A percentile compares a stretch with the other conserved stretches of the same genome.
Conservation (phyloP, 2,797 vertebrate genomes). For the Oryzias sinensis region DNA sequence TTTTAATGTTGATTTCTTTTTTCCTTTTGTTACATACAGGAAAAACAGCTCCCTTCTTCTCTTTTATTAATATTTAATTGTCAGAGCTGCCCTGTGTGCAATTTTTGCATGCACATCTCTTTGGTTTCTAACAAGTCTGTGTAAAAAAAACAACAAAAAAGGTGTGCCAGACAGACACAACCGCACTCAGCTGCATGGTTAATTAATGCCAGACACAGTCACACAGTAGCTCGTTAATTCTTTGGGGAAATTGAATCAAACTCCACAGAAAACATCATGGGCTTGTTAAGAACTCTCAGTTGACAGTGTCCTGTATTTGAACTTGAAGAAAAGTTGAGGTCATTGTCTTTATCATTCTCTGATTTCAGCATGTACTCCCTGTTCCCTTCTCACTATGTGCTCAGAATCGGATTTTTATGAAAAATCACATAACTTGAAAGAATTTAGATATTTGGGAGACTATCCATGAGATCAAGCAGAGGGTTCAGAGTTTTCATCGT, state of each 20-base stretch:
- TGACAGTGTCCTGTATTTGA: constrained; percentile 22
- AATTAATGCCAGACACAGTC: neutral
- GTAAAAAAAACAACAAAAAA: neutral
- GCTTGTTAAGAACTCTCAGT: constrained; percentile 3
- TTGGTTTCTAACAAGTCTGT: neutral
- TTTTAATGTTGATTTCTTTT: too few species aligned
- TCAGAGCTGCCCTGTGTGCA: too few species aligned
- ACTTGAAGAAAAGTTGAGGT: constrained; percentile 30
- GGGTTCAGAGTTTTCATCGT: too few species aligned
- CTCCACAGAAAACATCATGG: neutral
- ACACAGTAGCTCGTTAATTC: neutral
- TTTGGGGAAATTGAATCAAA: constrained; percentile 2
- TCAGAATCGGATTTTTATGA: too few species aligned
- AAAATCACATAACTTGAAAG: too few species aligned
- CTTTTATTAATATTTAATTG: too few species aligned
- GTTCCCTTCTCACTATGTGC: neutral
- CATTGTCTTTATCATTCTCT: constrained; percentile 7
- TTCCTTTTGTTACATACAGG: too few species aligned
- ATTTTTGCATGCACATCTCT: too few species aligned
- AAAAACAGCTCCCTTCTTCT: too few species aligned
- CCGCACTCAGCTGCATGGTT: neutral
- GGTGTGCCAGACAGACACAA: neutral
- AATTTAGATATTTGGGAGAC: too few species aligned
- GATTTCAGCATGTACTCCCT: constrained; percentile 13
- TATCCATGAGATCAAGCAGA: too few species aligned